phyloP scores from a whole-genome alignment of 2,797 vertebrate genomes.

The Leptoclinus maculatus region DNA sequence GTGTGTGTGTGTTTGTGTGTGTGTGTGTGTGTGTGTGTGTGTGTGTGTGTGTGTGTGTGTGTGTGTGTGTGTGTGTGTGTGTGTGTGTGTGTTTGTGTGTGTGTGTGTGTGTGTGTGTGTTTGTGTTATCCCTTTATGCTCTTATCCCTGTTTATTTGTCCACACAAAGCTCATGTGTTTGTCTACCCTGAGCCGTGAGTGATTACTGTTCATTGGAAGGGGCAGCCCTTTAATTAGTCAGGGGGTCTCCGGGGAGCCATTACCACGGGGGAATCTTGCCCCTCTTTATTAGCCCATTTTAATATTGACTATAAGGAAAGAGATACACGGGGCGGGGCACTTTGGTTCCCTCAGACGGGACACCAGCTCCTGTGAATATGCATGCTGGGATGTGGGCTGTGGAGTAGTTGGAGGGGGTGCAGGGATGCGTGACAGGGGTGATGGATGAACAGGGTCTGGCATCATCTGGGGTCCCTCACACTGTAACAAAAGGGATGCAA shows the following conservation, averaged over 20 bases:
- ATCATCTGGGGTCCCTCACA: conserved; percentile 79
- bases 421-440: conserved; percentile 72
- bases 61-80: not conserved
- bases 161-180: conserved; percentile 59
- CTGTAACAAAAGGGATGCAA: conserved; percentile 72
- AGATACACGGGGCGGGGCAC: conserved; percentile 65
- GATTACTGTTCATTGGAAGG: conserved; percentile 81
- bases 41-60: not conserved
- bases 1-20: not conserved
- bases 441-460: conserved; percentile 77
- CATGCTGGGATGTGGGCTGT: conserved; percentile 65
- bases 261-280: conserved; percentile 80
- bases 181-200: conserved; percentile 73
- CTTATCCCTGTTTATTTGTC: conserved; percentile 41
- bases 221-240: conserved; percentile 86
- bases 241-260: conserved; percentile 77
- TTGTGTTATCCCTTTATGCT: conserved; percentile 28
- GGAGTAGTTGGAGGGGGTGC: conserved; percentile 35
- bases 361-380: conserved; percentile 80
- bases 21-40: not conserved
- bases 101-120: not conserved
- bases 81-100: not conserved
- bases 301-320: conserved; percentile 78
- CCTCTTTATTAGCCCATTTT: conserved; percentile 89
- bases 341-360: conserved; percentile 75